Evolutionary conservation across 2,888 invertebrate genomes (phyloP), one percentile per base, ranked within the genome.

Genomic region (Drosophila setosimentum): DNA sequence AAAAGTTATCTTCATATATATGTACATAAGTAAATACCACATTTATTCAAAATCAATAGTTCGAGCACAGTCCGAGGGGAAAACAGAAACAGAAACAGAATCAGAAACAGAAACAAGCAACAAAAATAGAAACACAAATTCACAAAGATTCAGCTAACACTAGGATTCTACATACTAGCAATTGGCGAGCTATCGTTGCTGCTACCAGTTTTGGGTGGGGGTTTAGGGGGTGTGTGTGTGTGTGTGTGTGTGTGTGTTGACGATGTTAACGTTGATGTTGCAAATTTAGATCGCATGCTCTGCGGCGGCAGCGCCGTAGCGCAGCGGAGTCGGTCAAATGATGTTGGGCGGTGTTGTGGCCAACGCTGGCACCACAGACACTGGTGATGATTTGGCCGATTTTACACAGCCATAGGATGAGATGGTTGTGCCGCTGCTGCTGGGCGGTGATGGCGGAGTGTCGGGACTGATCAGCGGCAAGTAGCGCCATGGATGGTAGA

Each of bases 281-380:
- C 50, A 53, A 40, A 24, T 76, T 64, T 80, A 92, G 65, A 93
- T 91, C 82, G 91, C 92, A 76, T 92, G 92, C 82, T 92, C 92
- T n/a, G 91, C 91, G 62, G 91, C 89, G 72, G 91, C 87, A 74
- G 93, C 92, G 87, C 93, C 92, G 81, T 91, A 93, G 89, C 93
- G 93, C 90, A 93, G 75, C 40, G 93, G 93, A 92, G 93, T 93
- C 88, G 93, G 93, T 93, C 93, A 93, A 92, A 93, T 93, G 74
- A 93, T 92, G 79, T 92, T 93, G 3, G 93, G 91, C 49, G 93
- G 91, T 40, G 91, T 89, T 70, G 90, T 90, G 45, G 84, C 73
- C 40, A 84, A 68, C 50, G 76, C 73, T 27, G 84, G 84, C 51
- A 75, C 42, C n/a, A 57, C 80, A 8, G 89, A 85, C 29, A 91